Conservation (phyloP, 2,888 invertebrate species). For the Pyrrhia umbra region DNA sequence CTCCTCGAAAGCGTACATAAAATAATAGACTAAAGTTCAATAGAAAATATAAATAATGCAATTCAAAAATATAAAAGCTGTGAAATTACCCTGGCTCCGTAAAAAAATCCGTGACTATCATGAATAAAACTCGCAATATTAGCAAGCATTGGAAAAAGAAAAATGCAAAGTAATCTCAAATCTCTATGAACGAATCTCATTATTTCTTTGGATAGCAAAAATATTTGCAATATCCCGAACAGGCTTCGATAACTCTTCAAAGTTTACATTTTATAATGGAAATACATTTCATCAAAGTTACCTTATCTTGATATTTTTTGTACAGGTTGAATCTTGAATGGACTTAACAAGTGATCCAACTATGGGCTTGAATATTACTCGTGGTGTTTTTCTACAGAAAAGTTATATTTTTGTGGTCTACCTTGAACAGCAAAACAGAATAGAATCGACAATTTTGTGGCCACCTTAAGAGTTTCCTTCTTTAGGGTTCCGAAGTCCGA, state of each 20-base stretch:
- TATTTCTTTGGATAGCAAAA: constrained; percentile 52
- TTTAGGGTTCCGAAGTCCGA: too few species aligned
- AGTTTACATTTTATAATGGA: constrained; percentile 57
- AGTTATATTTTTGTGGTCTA: too few species aligned
- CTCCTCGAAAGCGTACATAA: not conserved
- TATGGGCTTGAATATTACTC: not conserved
- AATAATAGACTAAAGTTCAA: not conserved
- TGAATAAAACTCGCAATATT: constrained; percentile 40
- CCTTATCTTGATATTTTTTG: constrained; percentile 45
- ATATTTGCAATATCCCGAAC: constrained; percentile 49
- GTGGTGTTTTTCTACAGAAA: not conserved
- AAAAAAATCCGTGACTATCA: constrained; percentile 1
- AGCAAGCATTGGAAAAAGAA: constrained; percentile 37
- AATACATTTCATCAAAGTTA: constrained; percentile 48
- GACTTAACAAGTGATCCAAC: constrained; percentile 26
- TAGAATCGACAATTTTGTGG: too few species aligned
- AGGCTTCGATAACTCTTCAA: constrained; percentile 41
- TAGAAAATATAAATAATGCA: not conserved
- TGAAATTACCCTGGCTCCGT: not conserved
- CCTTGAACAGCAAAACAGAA: too few species aligned
- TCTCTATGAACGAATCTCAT: constrained; percentile 49
- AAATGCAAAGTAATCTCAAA: constrained; percentile 49
- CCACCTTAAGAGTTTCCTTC: too few species aligned
- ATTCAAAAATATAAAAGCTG: constrained; percentile 3
- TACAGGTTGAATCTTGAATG: constrained; percentile 19